Evolutionary conservation across 2,797 vertebrate species (phyloP), one percentile per base, ranked within the genome.

Genomic region (Lycodopsis pacificus): DNA sequence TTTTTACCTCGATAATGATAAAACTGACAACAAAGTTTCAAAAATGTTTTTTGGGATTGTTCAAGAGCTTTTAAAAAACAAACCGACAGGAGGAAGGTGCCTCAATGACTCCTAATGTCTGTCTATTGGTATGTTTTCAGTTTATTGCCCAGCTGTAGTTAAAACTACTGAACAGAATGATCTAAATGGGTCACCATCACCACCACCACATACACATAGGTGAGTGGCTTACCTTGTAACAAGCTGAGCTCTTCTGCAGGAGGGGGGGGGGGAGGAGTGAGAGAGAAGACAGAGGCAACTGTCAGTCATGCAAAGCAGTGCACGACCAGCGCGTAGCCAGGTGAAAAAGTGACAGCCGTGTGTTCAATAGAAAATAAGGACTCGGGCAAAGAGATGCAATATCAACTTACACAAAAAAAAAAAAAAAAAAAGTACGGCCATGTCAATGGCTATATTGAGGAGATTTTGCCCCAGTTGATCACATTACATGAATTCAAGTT

Each of bases 281-380:
- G 88, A 95, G 85, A 95, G 75, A 94, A 95, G 87, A 95, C 87
- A 94, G 91, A 92, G 82, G 93, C 86, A 90, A 77, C 89, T 92
- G 94, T 96, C 94, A 96, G 94, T 95, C 95, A 95, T 96, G 95
- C 95, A 95, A 95, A 95, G 94, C 94, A 92, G 90, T 90, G 90
- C 85, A 80, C 32, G 22, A 42, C 79, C 77, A 80, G 83, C 68
- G 46, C 80, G 77, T 73, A 80, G 81, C 83, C 44, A 32, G 51
- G 81, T 74, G 81, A 76, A 57, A 77, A 79, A 22, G 80, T 85
- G 82, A 73, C 84, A 80, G 90, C 76, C 74, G 14, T 4, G 69
- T 76, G 83, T 80, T 84, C 66, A 70, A 82, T 7, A 54, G 70
- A 72, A 53, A 79, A 44, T 7, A 79, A 63, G 53, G 65, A 70